Conservation (phyloP, 2,797 vertebrate genomes). For the Rhinogobio ventralis region DNA sequence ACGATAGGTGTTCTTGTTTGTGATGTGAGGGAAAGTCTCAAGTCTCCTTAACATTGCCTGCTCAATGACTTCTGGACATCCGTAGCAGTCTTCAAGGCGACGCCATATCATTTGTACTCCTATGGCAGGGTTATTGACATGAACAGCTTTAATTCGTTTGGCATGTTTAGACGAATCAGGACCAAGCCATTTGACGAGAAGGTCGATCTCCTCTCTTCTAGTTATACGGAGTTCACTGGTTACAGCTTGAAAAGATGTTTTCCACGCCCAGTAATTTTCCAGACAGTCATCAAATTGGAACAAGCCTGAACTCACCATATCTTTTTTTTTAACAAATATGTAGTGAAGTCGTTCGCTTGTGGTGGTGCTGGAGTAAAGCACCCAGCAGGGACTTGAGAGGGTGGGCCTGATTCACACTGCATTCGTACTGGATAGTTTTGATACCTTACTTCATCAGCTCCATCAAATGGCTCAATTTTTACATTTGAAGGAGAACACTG, state of each 20-base stretch:
- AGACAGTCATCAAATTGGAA: constrained; percentile 25
- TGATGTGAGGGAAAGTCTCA: neutral
- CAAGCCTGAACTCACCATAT: constrained; percentile 33
- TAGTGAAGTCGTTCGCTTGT: neutral
- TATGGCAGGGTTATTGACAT: neutral
- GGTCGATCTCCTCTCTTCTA: constrained; percentile 5
- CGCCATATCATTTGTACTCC: neutral
- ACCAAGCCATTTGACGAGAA: constrained; percentile 35
- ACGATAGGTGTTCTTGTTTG: neutral
- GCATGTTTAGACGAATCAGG: neutral
- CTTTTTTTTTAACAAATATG: constrained; percentile 4
- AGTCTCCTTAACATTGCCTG: constrained; percentile 8
- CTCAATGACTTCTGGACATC: neutral
- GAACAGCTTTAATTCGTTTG: constrained; percentile 9
- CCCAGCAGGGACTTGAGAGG: neutral
- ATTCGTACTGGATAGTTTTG: neutral
- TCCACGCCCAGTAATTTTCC: constrained; percentile 43
- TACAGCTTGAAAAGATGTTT: constrained; percentile 8
- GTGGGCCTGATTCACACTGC: neutral
- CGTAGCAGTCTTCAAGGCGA: constrained; percentile 6
- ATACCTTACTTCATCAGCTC: neutral
- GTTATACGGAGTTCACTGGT: constrained; percentile 29
- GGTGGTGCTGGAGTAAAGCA: neutral
- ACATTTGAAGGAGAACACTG: neutral
- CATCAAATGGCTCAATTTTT: neutral